phyloP scores from a whole-genome alignment of 2,888 invertebrate species.

The Mythimna vitellina region DNA sequence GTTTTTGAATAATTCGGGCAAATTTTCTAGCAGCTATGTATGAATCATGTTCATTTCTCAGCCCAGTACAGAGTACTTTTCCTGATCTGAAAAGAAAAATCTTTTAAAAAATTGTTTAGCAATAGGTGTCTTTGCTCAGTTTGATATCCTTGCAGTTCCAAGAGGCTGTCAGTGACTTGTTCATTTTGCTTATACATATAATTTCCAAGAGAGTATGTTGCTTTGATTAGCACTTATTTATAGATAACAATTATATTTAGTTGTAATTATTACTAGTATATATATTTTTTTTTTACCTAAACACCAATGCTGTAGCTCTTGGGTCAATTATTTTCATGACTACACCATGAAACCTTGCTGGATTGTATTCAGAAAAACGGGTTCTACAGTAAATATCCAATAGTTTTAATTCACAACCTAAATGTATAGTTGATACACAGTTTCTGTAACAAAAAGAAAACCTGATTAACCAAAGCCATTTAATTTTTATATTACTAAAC shows the following conservation, averaged over 20 bases:
- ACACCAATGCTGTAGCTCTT: conserved; percentile 93
- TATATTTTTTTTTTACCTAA: conserved; percentile 73
- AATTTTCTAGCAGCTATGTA: conserved; percentile 95
- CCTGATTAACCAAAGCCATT: background rate
- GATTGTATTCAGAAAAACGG: conserved; percentile 96
- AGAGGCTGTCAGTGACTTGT: too few relatives aligned
- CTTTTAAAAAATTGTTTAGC: background rate
- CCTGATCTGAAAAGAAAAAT: conserved; percentile 90
- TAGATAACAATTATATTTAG: too few relatives aligned
- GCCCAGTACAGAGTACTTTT: conserved; percentile 95
- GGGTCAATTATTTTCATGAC: conserved; percentile 96
- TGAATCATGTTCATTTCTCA: conserved; percentile 94
- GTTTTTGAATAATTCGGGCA: conserved; percentile 95
- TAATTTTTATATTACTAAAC: background rate
- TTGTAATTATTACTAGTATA: background rate
- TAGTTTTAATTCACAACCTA: conserved; percentile 93
- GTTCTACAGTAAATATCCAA: conserved; percentile 94
- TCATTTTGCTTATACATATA: too few relatives aligned
- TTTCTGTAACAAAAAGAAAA: conserved; percentile 90
- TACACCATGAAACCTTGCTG: conserved; percentile 95
- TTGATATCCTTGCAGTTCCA: background rate
- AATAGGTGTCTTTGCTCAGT: background rate
- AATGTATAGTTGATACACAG: conserved; percentile 95
- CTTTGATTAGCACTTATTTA: too few relatives aligned
- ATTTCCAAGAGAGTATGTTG: too few relatives aligned